phyloP scores from a whole-genome alignment of 2,888 invertebrate species.

The Dolichomitus sp. region DNA sequence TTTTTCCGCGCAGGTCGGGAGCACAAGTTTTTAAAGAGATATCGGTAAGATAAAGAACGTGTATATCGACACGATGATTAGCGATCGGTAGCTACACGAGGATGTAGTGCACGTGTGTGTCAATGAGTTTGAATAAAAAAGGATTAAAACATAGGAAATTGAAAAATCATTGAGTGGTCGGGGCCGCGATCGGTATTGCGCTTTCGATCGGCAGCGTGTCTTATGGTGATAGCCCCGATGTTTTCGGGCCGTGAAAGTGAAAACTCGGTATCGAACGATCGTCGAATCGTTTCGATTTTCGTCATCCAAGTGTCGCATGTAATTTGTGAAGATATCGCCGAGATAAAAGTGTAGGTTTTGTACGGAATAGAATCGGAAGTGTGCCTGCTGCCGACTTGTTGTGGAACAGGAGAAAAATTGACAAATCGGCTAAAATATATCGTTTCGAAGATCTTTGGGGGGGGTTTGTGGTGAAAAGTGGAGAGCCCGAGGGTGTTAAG shows the following conservation, averaged over 20 bases:
- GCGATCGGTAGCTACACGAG: not conserved
- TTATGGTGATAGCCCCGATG: constrained; percentile 42
- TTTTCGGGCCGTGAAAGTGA: constrained; percentile 52
- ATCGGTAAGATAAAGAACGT: not conserved
- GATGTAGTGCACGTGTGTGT: constrained; percentile 8
- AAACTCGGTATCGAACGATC: constrained; percentile 48
- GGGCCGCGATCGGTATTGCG: not conserved
- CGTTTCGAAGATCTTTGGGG: constrained; percentile 7
- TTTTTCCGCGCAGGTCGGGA: not conserved
- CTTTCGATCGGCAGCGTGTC: not conserved
- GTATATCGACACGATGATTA: not conserved
- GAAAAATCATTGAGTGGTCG: not conserved
- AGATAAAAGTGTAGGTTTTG: constrained; percentile 34
- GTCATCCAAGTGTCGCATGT: not conserved
- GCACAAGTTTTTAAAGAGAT: not conserved
- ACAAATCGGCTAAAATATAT: not conserved
- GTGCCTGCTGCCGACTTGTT: not conserved
- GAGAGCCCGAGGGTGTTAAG: constrained; percentile 59
- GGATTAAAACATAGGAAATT: not conserved
- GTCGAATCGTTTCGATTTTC: constrained; percentile 56
- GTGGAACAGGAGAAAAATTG: not conserved
- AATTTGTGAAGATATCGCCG: constrained; percentile 18
- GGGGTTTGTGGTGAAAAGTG: constrained; percentile 23
- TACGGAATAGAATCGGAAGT: not conserved
- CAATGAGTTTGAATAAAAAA: constrained; percentile 3